A percentile compares a stretch with the other conserved stretches of the same genome.
Evolutionary conservation across 2,113 vertebrate species (phyloP).

Genomic region (Dipodomys stephensi): DNA sequence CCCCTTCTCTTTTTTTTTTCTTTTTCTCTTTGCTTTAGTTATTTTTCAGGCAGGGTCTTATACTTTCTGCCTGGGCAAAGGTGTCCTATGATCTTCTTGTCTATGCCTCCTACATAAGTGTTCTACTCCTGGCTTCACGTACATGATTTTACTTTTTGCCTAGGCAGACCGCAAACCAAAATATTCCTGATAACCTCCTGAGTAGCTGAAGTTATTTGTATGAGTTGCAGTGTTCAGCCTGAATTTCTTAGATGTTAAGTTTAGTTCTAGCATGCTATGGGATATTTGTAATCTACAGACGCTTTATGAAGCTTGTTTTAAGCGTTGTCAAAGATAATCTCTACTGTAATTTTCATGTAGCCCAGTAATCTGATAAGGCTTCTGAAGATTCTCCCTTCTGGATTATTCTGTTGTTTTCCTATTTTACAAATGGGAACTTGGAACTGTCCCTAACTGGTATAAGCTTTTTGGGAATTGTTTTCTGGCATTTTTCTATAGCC

Average conservation of each 20-base stretch:
- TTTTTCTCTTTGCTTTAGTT: no score
- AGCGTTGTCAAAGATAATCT: conserved; percentile 14
- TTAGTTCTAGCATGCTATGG: background rate
- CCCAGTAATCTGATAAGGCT: background rate
- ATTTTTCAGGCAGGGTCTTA: no score
- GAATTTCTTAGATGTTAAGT: background rate
- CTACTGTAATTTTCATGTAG: background rate
- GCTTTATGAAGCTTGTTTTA: conserved; percentile 22
- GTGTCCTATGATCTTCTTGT: no score
- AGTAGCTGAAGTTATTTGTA: no score
- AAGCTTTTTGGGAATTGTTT: conserved; percentile 31
- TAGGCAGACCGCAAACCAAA: no score
- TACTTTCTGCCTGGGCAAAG: no score
- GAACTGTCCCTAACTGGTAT: background rate
- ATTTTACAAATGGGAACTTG: background rate
- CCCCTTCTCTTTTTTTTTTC: no score
- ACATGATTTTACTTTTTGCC: no score
- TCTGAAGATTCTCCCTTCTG: background rate
- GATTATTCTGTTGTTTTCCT: background rate
- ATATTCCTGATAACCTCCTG: no score
- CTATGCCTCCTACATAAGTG: no score
- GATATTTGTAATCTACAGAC: background rate
- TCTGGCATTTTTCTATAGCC: background rate
- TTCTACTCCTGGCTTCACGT: no score
- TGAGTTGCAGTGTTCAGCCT: no score